A percentile compares a stretch with the other conserved stretches of the same genome.
Conservation (phyloP, 2,113 vertebrate genomes). For the Anthoscopus minutus region DNA sequence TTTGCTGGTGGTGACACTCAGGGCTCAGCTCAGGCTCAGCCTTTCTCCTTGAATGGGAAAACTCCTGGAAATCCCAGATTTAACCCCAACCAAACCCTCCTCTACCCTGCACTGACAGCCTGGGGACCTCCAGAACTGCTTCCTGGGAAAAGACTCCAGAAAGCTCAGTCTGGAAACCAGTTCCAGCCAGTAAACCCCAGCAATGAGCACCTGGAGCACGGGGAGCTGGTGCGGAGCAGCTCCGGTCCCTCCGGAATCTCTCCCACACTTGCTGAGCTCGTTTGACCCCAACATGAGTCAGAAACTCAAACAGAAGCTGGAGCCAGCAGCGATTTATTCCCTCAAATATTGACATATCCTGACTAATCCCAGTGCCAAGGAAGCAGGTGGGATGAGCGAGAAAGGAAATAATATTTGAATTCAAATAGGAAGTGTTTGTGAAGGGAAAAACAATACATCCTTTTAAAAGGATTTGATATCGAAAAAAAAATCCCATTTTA, state of each 20-base stretch:
- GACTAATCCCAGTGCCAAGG: neutral
- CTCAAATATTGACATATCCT: slow-evolving; percentile 6
- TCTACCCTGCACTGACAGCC: neutral
- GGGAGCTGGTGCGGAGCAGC: neutral
- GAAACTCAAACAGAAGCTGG: neutral
- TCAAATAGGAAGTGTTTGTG: accelerated
- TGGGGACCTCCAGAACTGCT: accelerated
- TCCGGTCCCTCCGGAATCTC: neutral
- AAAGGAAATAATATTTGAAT: neutral
- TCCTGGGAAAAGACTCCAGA: neutral
- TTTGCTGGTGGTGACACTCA: neutral
- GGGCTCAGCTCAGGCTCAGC: neutral
- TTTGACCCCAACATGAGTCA: neutral
- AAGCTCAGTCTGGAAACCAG: neutral
- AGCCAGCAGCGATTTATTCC: neutral
- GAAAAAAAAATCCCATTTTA: neutral
- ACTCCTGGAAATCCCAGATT: neutral
- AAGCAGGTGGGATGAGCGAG: neutral
- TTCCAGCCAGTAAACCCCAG: neutral
- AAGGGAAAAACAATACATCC: neutral
- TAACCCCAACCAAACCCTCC: neutral
- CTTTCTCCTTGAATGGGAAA: accelerated
- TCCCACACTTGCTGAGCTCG: neutral
- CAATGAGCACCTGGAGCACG: neutral
- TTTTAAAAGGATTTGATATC: neutral